These are phyloP conservation scores for Drosophila dunni DNA, from an alignment of 1,140 invertebrate species.

Conservation along the genomic window DNA sequence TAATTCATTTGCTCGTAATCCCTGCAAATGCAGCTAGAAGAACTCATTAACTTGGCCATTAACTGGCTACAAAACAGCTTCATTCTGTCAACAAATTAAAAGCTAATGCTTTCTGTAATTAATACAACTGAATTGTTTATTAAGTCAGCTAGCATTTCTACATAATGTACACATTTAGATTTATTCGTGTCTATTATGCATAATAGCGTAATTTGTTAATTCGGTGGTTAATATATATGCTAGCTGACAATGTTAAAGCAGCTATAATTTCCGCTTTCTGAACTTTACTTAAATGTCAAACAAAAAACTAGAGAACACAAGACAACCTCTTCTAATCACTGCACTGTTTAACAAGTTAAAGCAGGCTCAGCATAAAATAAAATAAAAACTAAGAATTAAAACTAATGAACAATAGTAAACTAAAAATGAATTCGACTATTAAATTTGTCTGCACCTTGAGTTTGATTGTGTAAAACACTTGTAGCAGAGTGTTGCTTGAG, in stretches of 20 bases:
- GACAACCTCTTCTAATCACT: not conserved
- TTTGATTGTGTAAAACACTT: not conserved
- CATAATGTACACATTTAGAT: constrained; percentile 20
- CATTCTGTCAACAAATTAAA: constrained; percentile 14
- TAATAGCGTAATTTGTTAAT: not conserved
- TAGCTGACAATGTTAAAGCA: not conserved
- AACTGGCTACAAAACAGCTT: constrained; percentile 29
- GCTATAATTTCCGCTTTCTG: constrained; percentile 17
- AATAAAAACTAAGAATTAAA: not conserved
- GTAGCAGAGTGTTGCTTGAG: constrained; percentile 19
- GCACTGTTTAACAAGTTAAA: not conserved
- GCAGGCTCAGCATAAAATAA: no score
- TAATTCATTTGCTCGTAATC: no score
- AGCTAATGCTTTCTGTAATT: constrained; percentile 22
- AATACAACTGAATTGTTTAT: constrained; percentile 20
- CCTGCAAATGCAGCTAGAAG: not conserved
- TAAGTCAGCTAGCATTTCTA: constrained; percentile 1
- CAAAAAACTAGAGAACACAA: not conserved
- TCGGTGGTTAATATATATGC: constrained; percentile 4
- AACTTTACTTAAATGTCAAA: constrained; percentile 47
- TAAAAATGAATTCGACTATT: not conserved
- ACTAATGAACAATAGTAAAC: not conserved
- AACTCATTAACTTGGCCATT: constrained; percentile 46
- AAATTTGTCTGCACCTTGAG: not conserved
- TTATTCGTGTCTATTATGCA: constrained; percentile 14